These are phyloP conservation scores for Amblyraja radiata DNA, from an alignment of 2,797 vertebrate genomes.

Conservation along the genomic window DNA sequence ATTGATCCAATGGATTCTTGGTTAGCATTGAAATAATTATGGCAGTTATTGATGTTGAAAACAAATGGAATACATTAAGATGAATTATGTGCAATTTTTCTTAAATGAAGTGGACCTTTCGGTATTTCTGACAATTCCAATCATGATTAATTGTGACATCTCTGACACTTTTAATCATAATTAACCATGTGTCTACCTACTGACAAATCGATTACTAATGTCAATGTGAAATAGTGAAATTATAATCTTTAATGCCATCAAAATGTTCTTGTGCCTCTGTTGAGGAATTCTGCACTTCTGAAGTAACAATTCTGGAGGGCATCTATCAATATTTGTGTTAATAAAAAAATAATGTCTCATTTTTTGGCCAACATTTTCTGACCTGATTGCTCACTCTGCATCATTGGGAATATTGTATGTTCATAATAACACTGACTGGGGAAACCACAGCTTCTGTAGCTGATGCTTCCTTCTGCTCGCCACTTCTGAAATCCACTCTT, in stretches of 20 bases:
- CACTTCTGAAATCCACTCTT: neutral
- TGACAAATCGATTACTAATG: neutral
- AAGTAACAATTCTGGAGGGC: too few relatives aligned
- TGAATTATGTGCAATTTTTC: neutral
- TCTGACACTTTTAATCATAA: neutral
- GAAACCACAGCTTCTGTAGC: neutral
- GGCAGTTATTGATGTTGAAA: neutral
- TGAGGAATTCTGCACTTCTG: neutral
- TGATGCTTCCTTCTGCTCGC: neutral
- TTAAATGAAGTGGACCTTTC: neutral
- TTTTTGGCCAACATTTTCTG: neutral
- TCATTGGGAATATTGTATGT: neutral
- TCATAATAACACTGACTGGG: too few relatives aligned
- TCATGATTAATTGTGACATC: neutral
- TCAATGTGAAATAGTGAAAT: neutral
- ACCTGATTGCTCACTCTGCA: neutral
- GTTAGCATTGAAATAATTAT: conserved; percentile 8
- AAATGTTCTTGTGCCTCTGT: neutral
- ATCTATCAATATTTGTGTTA: too few relatives aligned
- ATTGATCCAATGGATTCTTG: conserved; percentile 20
- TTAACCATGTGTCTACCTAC: neutral
- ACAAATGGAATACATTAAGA: conserved; percentile 25
- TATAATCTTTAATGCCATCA: neutral
- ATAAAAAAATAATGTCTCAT: neutral
- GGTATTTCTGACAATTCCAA: neutral